Base-by-base conservation (phyloP, 2,888 invertebrate genomes). In the Julus scandinavius region DNA sequence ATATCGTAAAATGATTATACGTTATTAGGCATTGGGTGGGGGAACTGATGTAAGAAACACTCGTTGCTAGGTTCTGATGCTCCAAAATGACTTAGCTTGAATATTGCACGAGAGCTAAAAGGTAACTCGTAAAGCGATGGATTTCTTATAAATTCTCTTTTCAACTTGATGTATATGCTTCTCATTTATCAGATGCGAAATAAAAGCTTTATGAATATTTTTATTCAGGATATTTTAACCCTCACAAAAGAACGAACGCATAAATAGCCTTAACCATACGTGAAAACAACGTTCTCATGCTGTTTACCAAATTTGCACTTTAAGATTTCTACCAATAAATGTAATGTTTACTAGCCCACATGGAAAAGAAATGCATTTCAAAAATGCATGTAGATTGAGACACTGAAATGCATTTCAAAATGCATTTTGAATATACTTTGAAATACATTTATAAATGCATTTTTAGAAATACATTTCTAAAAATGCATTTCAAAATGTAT, bases 1-100 rank as follows among this genome's bases (percentile, higher is more conserved):
- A 54, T 54, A 58, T 58, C 58, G 58, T 58, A 58, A 58, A 58
- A 58, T 58, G 58, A 58, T 58, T 58, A 58, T 58, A 58, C 58
- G 58, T 58, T 58, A 58, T 58, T 58, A 58, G 58, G 58, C 58
- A n/a, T 58, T 58, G 58, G 13, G 58, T 58, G 58, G 58, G 58
- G 58, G 17, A n/a, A n/a, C 58, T 4, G 58, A n/a, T n/a, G 58
- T n/a, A 58, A 58, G n/a, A n/a, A 58, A 58, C 58, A 58, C 58
- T 58, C 58, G 58, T 58, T 58, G 58, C n/a, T n/a, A 58, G 58
- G 58, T n/a, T 58, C 58, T n/a, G 17, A 13, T 17, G 9, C 54
- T 15, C 15, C 11, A 54, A 54, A 54, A 54, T 54, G 15, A 4
- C n/a, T 58, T 13, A 0, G 3, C 58, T 58, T 58, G n/a, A 58